Base-by-base conservation (phyloP, 2,797 vertebrate species). In the Sciurus vulgaris region DNA sequence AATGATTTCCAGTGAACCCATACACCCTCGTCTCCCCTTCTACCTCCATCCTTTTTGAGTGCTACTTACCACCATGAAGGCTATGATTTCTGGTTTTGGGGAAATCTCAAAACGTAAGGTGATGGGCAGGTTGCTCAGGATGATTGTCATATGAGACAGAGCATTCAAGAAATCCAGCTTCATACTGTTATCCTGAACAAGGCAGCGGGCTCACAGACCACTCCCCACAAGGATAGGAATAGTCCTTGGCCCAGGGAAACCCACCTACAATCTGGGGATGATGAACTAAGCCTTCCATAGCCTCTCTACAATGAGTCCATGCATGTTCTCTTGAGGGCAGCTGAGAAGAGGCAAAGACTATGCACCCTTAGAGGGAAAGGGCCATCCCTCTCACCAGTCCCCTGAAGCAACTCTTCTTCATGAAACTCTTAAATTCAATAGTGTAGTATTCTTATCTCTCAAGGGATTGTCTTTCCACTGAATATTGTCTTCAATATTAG, bases 61-160 rank as follows among this genome's bases (percentile, higher is more conserved):
- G 33, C 49, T 44, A 79, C 93, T 76, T 61, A 96, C 89, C 69
- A 47, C n/a, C 90, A 95, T 72, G 70, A 93, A 72, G 61, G 20
- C 5, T 26, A 93, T 18, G 22, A 83, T 49, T 15, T 93, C 63
- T 24, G 82, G 24, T 67, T 92, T 95, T n/a, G 56, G 33, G 33
- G 85, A 69, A 3, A 89, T 65, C 33, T 13, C 7, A 20, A 56
- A 28, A 18, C 15, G 33, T 6, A 44, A 67, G n/a, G 15, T 2
- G 72, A 44, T 0, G 1, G 20, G 1, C 26, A 65, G 54, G 28
- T 10, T 92, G 73, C 59, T 51, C 84, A 96, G 44, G 91, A 35
- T 33, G 20, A 17, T 38, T 38, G 92, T 96, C 74, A 93, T 14
- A 12, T 41, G 44, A 33, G 22, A 33, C 51, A 96, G 38, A 30